Evolutionary conservation across 2,797 vertebrate species (phyloP).

Genomic region (Tadarida brasiliensis): DNA sequence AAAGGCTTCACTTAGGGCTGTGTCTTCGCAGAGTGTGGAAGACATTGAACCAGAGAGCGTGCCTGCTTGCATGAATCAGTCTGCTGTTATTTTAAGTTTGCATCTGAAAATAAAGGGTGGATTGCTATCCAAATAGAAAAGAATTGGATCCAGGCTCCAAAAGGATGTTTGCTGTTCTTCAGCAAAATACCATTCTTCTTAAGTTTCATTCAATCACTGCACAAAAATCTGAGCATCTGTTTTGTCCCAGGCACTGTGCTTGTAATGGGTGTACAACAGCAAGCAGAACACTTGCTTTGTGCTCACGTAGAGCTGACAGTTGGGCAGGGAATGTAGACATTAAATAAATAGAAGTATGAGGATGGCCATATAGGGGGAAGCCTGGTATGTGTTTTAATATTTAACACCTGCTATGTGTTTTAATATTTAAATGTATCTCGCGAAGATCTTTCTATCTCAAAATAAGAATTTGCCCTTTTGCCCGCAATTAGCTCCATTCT

Average conservation of each 20-base stretch:
- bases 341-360: not conserved
- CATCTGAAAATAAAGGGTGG: slow-evolving; percentile 75
- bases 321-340: not conserved
- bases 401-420: not conserved
- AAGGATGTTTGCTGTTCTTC: slow-evolving; percentile 74
- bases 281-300: slow-evolving; percentile 13
- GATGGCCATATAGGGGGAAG: not conserved
- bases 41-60: not conserved
- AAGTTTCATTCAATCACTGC: slow-evolving; percentile 75
- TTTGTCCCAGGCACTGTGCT: slow-evolving; percentile 48
- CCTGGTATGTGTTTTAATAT: not conserved
- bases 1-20: not conserved
- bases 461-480: not conserved
- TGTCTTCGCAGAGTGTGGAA: not conserved
- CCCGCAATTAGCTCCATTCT: not conserved
- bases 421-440: not conserved
- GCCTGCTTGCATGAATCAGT: not conserved
- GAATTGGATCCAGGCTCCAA: slow-evolving; percentile 70
- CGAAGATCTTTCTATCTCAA: not conserved
- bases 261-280: not conserved
- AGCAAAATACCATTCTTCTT: slow-evolving; percentile 77
- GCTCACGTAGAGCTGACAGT: not conserved
- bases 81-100: slow-evolving; percentile 61
- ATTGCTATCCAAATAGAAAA: slow-evolving; percentile 65
- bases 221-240: slow-evolving; percentile 77